These are phyloP conservation scores for Lithophane leautieri DNA, from an alignment of 2,888 invertebrate species.

Conservation along the genomic window DNA sequence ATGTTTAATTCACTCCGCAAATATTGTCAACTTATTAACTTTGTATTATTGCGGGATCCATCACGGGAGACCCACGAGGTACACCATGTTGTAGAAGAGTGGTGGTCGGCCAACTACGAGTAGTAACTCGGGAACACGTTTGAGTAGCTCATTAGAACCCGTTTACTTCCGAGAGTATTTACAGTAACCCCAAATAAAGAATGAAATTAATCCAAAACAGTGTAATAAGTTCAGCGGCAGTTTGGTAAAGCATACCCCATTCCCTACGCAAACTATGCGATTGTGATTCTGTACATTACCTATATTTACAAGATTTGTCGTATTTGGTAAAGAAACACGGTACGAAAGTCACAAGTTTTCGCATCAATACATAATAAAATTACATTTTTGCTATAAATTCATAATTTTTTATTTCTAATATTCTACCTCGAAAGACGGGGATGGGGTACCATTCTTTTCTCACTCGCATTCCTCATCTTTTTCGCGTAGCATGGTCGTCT, in stretches of 20 bases:
- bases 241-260: background rate
- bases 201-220: background rate
- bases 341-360: no score
- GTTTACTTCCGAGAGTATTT: background rate
- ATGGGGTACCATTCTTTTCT: no score
- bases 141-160: background rate
- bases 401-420: no score
- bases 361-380: no score
- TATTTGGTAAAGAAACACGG: no score
- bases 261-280: background rate
- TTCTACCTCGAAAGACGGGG: no score
- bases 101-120: background rate
- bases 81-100: background rate
- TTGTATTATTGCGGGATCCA: background rate
- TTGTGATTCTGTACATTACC: no score
- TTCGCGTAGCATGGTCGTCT: no score
- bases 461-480: no score
- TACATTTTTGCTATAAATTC: no score
- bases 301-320: no score
- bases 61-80: background rate
- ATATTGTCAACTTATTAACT: slow-evolving; percentile 1
- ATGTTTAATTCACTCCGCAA: slow-evolving; percentile 22
- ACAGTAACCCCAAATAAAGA: background rate
- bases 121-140: background rate
- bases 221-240: background rate